Conservation (phyloP, 2,888 invertebrate species). For the Tachina grossa region DNA sequence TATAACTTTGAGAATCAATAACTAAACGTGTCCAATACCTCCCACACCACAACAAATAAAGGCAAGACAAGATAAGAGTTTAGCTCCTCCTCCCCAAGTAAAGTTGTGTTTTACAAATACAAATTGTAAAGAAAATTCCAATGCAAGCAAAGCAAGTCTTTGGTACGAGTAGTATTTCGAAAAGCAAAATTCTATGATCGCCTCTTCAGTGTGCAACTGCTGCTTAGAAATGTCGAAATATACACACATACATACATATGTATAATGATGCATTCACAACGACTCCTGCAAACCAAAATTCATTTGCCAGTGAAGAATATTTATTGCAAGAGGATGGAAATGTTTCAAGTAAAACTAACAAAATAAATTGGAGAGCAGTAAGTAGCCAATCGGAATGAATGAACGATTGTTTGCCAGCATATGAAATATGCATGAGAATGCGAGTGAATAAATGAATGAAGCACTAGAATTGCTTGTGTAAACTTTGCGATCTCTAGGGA, state of each 20-base stretch:
- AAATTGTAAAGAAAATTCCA: no score
- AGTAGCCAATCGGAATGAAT: conserved; percentile 54
- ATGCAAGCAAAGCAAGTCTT: neutral
- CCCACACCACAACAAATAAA: no score
- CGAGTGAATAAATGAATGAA: conserved; percentile 1
- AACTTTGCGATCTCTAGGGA: conserved; percentile 23
- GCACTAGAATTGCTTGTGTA: neutral
- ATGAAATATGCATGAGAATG: conserved; percentile 46
- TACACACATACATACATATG: no score
- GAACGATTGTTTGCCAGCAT: conserved; percentile 6
- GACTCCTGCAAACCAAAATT: conserved; percentile 1
- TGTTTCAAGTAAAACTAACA: conserved; percentile 7
- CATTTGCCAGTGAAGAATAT: neutral
- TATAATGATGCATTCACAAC: neutral
- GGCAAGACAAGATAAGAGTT: no score
- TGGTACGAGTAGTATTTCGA: no score
- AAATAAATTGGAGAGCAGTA: conserved; percentile 18
- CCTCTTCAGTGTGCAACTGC: neutral
- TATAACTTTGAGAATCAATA: no score
- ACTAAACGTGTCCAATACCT: no score
- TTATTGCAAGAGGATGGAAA: neutral
- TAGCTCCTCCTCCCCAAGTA: no score
- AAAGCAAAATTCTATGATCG: neutral
- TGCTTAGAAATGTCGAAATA: conserved; percentile 6
- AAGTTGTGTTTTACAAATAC: no score